Percentiles rank a stretch among this genome's conserved stretches.
phyloP scores from a whole-genome alignment of 2,888 invertebrate genomes.

The Portevinia maculata region DNA sequence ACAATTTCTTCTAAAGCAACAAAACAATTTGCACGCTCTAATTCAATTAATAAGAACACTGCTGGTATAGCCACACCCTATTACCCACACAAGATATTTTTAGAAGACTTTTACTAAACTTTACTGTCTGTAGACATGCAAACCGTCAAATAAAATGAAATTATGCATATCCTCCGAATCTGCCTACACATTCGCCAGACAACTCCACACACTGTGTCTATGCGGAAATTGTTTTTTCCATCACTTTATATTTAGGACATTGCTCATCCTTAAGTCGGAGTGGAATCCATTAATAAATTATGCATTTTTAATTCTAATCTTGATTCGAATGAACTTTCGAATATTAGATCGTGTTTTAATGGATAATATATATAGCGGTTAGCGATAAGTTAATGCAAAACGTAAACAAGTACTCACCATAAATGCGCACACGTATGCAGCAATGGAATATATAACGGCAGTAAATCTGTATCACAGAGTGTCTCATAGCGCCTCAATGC shows the following conservation, averaged over 20 bases:
- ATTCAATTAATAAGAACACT: neutral
- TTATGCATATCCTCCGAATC: slow-evolving; percentile 5
- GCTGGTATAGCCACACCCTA: slow-evolving; percentile 2
- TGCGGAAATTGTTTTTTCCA: neutral
- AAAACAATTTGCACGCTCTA: no score
- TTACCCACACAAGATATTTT: slow-evolving; percentile 7
- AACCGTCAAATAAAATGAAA: slow-evolving; percentile 24
- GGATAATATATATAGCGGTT: neutral
- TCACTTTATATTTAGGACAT: neutral
- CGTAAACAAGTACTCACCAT: slow-evolving; percentile 83
- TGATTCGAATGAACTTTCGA: neutral
- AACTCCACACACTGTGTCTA: neutral
- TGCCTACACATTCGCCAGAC: neutral
- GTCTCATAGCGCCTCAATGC: slow-evolving; percentile 89
- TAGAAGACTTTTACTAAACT: neutral
- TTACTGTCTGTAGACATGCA: slow-evolving; percentile 4
- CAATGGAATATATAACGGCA: slow-evolving; percentile 88
- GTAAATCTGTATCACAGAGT: slow-evolving; percentile 88
- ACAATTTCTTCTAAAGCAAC: neutral
- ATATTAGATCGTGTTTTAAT: neutral
- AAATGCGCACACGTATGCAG: slow-evolving; percentile 87
- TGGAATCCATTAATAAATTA: neutral
- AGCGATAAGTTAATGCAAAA: neutral
- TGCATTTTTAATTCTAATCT: neutral
- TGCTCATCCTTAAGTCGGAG: slow-evolving; percentile 1